Percentiles rank a stretch among this genome's conserved stretches.
Evolutionary conservation across 2,113 vertebrate genomes (phyloP).

Genomic region (Romanogobio albipinnatus): DNA sequence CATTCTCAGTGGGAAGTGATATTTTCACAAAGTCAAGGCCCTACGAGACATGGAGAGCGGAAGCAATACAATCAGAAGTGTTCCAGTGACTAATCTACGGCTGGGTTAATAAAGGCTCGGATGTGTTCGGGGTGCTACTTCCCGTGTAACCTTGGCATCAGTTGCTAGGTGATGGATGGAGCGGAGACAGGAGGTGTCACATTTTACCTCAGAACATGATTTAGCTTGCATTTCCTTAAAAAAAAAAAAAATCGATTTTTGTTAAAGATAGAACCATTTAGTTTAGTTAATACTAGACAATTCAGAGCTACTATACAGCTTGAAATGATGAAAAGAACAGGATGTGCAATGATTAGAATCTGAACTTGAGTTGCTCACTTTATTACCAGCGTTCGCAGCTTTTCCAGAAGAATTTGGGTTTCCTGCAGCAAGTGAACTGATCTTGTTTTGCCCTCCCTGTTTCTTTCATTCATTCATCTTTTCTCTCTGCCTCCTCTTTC

Average conservation of each 20-base stretch:
- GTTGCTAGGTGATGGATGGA: slow-evolving; percentile 78
- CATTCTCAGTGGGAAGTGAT: not conserved
- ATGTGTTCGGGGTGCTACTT: slow-evolving; percentile 65
- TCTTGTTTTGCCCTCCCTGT: slow-evolving; percentile 34
- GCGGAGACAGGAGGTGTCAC: slow-evolving; percentile 77
- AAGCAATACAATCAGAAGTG: slow-evolving; percentile 5
- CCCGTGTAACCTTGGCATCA: slow-evolving; percentile 67
- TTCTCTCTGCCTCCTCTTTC: slow-evolving; percentile 63
- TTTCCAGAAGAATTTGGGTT: not conserved
- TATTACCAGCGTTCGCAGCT: not conserved
- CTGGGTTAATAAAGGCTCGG: slow-evolving; percentile 66
- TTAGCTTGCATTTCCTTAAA: slow-evolving; percentile 53
- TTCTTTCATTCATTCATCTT: slow-evolving; percentile 48
- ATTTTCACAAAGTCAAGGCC: not conserved
- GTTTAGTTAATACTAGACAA: not conserved
- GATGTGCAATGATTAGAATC: not conserved
- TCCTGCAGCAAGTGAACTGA: slow-evolving; percentile 15
- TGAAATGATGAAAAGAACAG: not conserved
- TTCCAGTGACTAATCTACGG: slow-evolving; percentile 46
- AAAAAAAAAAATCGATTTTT: slow-evolving; percentile 62
- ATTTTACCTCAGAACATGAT: slow-evolving; percentile 75
- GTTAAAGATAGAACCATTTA: not conserved
- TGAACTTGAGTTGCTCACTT: not conserved
- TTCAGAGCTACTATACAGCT: not conserved
- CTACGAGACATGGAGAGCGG: not conserved